Base-by-base conservation (phyloP, 2,888 invertebrate species). In the Amaurobius ferox region DNA sequence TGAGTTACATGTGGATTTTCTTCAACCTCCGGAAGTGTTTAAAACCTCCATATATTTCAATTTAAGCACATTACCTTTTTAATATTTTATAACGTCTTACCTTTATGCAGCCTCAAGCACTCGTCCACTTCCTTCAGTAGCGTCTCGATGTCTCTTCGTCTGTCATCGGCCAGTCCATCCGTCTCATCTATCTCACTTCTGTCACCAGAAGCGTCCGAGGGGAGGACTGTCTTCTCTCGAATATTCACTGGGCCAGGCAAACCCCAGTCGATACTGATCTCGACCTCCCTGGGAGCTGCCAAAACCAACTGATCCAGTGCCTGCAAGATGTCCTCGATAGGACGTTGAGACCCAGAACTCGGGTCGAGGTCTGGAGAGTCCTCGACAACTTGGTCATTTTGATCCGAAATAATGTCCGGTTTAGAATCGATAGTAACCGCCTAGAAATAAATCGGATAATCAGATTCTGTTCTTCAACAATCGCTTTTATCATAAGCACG, bases 191-290 rank as follows among this genome's bases (percentile, higher is more conserved):
- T n/a, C 2, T 29, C 39, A 62, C 85, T 86, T 86, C 85, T 78
- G 44, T 73, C 39, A 11, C 32, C 64, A 40, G 86, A 74, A 86
- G 86, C 64, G 40, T 74, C 39, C 23, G 74, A 71, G 71, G 72
- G 83, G 73, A 71, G 30, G 68, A 85, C 71, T 13, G 67, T 29
- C 62, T 79, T 86, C 66, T 86, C 79, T 32, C 70, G 48, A 55
- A 79, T 79, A 32, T 79, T 86, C 26, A 86, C 79, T 26, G 61
- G 40, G 16, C 78, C 76, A 11, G 72, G 61, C n/a, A 48, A 30
- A 0, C 40, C 78, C 86, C 86, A 86, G 26, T 86, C 86, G 26
- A 86, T 86, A 64, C 32, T 86, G 79, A 79, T 86, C 26, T 86
- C 86, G 28, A 86, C 76, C 26, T 79, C 86, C 19, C 68, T 73